phyloP scores from a whole-genome alignment of 2,113 vertebrate species.

The Acrocephalus kingi region DNA sequence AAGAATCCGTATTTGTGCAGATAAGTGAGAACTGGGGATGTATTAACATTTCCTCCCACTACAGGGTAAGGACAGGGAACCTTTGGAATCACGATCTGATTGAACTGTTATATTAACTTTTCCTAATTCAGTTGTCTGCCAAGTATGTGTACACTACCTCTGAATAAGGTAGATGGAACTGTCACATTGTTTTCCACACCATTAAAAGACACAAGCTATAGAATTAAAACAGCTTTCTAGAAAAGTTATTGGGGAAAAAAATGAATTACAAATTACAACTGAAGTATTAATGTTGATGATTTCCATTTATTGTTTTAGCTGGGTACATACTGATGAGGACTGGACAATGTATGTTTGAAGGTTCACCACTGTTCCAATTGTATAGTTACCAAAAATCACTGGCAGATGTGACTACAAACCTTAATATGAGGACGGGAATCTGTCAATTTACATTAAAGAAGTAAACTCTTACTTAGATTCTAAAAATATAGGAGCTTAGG shows the following conservation, averaged over 20 bases:
- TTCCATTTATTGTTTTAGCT: not conserved
- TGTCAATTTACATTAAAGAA: not conserved
- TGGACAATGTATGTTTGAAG: not conserved
- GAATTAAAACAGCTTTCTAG: not conserved
- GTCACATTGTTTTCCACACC: not conserved
- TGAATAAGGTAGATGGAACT: not conserved
- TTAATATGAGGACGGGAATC: not conserved
- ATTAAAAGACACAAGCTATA: not conserved
- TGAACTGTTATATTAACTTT: not conserved
- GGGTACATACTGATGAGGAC: not conserved
- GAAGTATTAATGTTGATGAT: not conserved
- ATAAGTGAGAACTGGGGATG: not conserved
- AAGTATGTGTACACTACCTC: not conserved
- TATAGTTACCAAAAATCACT: not conserved
- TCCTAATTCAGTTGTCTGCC: not conserved
- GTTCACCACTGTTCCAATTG: not conserved
- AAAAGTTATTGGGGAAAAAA: not conserved
- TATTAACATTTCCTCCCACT: not conserved
- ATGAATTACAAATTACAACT: rapidly evolving
- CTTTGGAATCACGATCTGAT: not conserved
- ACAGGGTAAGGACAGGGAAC: not conserved
- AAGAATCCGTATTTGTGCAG: not conserved
- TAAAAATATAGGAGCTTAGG: not conserved
- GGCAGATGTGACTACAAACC: not conserved
- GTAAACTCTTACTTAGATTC: not conserved